Conservation (phyloP, 2,888 invertebrate genomes). For the Oligia fasciuncula region DNA sequence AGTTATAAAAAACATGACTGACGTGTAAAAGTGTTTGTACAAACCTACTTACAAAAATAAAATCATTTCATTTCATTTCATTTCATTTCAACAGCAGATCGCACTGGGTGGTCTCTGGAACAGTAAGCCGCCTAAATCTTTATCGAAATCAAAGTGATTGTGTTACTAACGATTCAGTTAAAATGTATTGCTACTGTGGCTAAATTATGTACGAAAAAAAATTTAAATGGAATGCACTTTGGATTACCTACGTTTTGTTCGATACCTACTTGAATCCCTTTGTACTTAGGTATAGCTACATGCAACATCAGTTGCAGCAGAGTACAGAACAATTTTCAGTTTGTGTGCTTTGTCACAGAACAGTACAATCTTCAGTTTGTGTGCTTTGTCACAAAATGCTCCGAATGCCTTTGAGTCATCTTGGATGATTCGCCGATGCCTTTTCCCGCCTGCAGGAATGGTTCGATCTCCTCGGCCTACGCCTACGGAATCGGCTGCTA, state of each 20-base stretch:
- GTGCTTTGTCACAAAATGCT: neutral
- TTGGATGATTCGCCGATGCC: neutral
- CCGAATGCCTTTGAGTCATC: neutral
- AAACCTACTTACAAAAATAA: too few species aligned
- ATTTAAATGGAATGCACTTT: neutral
- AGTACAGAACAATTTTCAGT: neutral
- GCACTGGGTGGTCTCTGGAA: constrained; percentile 90
- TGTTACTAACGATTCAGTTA: constrained; percentile 91
- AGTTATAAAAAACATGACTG: too few species aligned
- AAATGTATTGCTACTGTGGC: constrained; percentile 93
- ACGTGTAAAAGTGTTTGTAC: too few species aligned
- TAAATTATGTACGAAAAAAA: constrained; percentile 29
- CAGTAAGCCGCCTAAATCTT: constrained; percentile 93
- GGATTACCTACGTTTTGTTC: neutral
- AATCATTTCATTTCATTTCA: too few species aligned
- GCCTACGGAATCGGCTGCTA: neutral
- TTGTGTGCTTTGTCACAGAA: neutral
- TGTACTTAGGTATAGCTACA: neutral
- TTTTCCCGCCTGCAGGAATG: neutral
- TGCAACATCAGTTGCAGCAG: neutral
- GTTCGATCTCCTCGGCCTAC: neutral
- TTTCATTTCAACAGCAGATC: too few species aligned
- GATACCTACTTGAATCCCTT: neutral
- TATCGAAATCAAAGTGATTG: constrained; percentile 94
- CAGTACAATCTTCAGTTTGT: neutral